Percentiles rank a stretch among this genome's conserved stretches.
Evolutionary conservation across 2,797 vertebrate genomes (phyloP).

Genomic region (Coccyzus lansbergi): DNA sequence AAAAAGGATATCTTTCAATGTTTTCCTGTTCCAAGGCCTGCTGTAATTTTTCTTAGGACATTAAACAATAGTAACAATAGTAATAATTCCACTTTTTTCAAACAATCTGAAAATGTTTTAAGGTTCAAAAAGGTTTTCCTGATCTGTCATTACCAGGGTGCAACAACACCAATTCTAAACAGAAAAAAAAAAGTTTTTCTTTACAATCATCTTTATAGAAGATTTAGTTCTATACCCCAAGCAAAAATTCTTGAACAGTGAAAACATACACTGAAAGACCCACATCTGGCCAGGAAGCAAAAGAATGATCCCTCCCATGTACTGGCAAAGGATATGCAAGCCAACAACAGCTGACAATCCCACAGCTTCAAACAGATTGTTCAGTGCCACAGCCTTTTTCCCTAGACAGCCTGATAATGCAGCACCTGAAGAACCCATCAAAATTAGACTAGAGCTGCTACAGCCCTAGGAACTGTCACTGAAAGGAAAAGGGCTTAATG

Average conservation of each 20-base stretch:
- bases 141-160: not conserved
- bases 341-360: not conserved
- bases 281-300: not conserved
- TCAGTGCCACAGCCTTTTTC: not conserved
- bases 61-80: not conserved
- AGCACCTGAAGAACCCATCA: not conserved
- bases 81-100: not conserved
- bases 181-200: not conserved
- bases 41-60: not conserved
- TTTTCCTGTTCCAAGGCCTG: not conserved
- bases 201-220: not conserved
- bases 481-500: not conserved
- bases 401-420: too few species aligned
- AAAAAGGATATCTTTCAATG: not conserved
- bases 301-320: not conserved
- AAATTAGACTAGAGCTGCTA: not conserved
- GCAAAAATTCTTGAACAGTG: not conserved
- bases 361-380: not conserved
- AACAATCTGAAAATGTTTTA: not conserved
- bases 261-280: not conserved
- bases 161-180: not conserved
- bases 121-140: not conserved
- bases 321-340: not conserved
- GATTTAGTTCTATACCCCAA: not conserved
- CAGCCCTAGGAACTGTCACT: not conserved